Percentiles rank a stretch among this genome's conserved stretches.
Conservation (phyloP, 1,140 invertebrate species). For the Apocrypta bakeri region DNA sequence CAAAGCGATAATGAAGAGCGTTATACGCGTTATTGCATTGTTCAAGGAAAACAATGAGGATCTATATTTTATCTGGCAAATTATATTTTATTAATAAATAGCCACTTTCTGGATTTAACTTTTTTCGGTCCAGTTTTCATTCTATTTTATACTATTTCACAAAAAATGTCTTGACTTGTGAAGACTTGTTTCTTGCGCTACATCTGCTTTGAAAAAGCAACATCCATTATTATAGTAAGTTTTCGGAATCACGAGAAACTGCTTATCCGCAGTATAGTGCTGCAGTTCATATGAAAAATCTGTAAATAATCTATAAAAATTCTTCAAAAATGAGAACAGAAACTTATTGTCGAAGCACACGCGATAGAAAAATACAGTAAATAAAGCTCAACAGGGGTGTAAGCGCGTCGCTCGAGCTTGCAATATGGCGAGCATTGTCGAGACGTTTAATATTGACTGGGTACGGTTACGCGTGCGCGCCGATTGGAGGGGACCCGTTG, state of each 20-base stretch:
- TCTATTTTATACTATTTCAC: too few species aligned
- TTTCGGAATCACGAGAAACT: too few species aligned
- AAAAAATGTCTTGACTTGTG: too few species aligned
- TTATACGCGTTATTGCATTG: slow-evolving; percentile 33
- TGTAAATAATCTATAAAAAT: too few species aligned
- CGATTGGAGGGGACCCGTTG: slow-evolving; percentile 55
- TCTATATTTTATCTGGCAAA: slow-evolving; percentile 26
- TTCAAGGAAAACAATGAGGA: background rate
- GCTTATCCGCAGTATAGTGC: too few species aligned
- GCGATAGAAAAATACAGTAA: too few species aligned
- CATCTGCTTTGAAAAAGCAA: too few species aligned
- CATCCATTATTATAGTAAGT: too few species aligned
- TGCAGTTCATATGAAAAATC: too few species aligned
- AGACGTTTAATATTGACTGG: slow-evolving; percentile 70
- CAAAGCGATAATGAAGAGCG: slow-evolving; percentile 19
- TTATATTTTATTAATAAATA: slow-evolving; percentile 43
- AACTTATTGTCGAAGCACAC: too few species aligned
- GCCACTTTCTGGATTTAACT: background rate
- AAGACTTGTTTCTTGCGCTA: too few species aligned
- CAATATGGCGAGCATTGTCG: slow-evolving; percentile 54
- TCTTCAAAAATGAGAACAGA: too few species aligned
- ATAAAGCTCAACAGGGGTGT: background rate
- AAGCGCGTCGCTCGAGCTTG: background rate
- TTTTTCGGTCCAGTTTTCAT: background rate
- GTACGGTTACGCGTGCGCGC: slow-evolving; percentile 70